Percentiles rank a stretch among this genome's conserved stretches.
These are phyloP conservation scores for Oreortyx pictus DNA, from an alignment of 2,797 vertebrate species.

Conservation along the genomic window DNA sequence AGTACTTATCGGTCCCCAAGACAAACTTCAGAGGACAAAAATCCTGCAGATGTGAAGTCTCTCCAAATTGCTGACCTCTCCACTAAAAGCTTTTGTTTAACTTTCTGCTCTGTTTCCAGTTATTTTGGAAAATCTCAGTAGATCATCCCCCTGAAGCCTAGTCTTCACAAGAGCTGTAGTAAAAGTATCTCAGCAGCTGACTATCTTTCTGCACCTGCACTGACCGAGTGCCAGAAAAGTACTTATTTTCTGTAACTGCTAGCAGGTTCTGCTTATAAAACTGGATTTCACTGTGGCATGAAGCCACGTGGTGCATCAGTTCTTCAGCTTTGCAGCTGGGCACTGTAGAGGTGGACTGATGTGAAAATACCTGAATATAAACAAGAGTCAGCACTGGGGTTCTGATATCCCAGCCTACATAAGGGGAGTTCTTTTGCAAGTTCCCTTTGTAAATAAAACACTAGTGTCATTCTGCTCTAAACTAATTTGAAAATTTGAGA, in stretches of 20 bases:
- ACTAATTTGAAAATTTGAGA: not conserved
- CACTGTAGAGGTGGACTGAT: not conserved
- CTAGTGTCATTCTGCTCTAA: not conserved
- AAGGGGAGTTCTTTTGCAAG: not conserved
- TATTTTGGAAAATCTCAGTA: slow-evolving; percentile 45
- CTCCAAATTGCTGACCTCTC: slow-evolving; percentile 41
- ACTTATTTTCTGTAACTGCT: slow-evolving; percentile 33
- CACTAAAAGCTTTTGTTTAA: slow-evolving; percentile 21
- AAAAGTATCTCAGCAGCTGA: slow-evolving; percentile 21
- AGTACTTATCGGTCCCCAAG: not conserved
- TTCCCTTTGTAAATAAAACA: not conserved
- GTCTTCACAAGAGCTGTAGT: not conserved
- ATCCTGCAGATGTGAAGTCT: not conserved
- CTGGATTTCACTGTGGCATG: slow-evolving; percentile 11
- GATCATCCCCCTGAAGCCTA: not conserved
- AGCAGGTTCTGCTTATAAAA: slow-evolving; percentile 2
- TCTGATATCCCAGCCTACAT: not conserved
- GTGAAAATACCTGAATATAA: not conserved
- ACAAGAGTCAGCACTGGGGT: not conserved
- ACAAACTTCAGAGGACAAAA: slow-evolving; percentile 35
- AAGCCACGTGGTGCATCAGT: not conserved
- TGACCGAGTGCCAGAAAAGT: slow-evolving; percentile 13
- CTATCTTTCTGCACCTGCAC: slow-evolving; percentile 41
- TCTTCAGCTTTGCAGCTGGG: not conserved
- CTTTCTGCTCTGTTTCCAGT: slow-evolving; percentile 4